Percentiles rank a stretch among this genome's conserved stretches.
Evolutionary conservation across 2,888 invertebrate genomes (phyloP).

Genomic region (Limulus polyphemus): DNA sequence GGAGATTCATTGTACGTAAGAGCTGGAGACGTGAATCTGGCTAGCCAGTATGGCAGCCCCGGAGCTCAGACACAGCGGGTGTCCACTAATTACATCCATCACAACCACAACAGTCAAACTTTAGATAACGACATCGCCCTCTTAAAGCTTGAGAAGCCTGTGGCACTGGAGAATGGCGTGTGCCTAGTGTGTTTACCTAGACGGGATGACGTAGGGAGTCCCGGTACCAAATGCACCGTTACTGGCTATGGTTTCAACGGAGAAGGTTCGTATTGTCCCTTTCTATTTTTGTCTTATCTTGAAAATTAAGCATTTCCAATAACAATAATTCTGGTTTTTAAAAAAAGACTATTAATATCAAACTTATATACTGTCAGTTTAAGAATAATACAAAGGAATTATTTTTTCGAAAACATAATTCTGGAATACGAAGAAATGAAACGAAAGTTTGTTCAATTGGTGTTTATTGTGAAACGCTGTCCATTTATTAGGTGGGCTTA

Average conservation of each 20-base stretch:
- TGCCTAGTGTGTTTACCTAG: constrained; percentile 66
- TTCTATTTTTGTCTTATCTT: too few species aligned
- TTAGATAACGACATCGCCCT: constrained; percentile 87
- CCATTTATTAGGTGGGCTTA: too few species aligned
- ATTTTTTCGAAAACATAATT: too few species aligned
- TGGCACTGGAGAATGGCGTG: constrained; percentile 22
- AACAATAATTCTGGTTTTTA: too few species aligned
- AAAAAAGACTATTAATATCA: too few species aligned
- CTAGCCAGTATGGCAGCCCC: constrained; percentile 76
- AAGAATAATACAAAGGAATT: too few species aligned
- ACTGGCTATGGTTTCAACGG: constrained; percentile 94
- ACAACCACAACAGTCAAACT: constrained; percentile 89
- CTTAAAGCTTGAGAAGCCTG: constrained; percentile 46
- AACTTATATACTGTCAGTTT: too few species aligned
- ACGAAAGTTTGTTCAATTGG: too few species aligned
- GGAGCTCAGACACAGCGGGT: constrained; percentile 53
- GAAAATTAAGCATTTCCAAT: too few species aligned
- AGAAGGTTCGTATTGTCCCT: constrained; percentile 53
- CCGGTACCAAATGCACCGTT: constrained; percentile 74
- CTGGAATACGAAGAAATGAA: too few species aligned
- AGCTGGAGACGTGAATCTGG: constrained; percentile 83
- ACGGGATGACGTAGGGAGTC: constrained; percentile 63
- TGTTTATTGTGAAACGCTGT: too few species aligned
- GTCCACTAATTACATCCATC: constrained; percentile 86
- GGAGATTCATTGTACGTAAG: constrained; percentile 87